Conservation (phyloP, 2,797 vertebrate species). For the Chelonia mydas region DNA sequence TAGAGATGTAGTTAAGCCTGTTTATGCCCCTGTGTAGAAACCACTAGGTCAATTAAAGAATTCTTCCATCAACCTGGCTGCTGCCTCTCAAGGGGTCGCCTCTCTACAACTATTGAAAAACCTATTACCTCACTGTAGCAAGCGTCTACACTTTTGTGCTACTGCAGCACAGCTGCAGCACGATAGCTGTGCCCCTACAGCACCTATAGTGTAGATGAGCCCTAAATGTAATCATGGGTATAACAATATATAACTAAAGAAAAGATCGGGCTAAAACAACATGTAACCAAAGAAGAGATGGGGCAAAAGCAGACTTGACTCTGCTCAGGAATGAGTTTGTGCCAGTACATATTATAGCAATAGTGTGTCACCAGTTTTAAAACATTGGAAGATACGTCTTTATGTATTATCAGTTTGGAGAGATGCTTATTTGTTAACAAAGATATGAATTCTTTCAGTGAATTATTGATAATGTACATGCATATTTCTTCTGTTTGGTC, state of each 20-base stretch:
- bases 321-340: neutral
- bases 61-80: neutral
- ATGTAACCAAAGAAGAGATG: neutral
- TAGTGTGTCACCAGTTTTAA: accelerated
- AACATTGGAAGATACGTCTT: accelerated
- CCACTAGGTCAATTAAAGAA: neutral
- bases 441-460: neutral
- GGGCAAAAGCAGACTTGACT: neutral
- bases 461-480: neutral
- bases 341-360: neutral
- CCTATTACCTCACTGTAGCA: neutral
- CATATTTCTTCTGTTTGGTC: neutral
- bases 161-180: too few relatives aligned
- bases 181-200: neutral
- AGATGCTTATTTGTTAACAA: neutral
- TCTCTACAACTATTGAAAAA: neutral
- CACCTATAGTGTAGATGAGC: neutral
- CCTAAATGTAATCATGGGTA: neutral
- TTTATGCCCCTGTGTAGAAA: neutral
- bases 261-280: neutral
- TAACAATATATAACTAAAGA: neutral
- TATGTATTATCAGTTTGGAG: accelerated
- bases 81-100: neutral
- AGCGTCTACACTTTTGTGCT: neutral
- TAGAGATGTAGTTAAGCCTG: neutral